Evolutionary conservation across 2,888 invertebrate genomes (phyloP), one percentile per base, ranked within the genome.

Genomic region (Leptothorax acervorum): DNA sequence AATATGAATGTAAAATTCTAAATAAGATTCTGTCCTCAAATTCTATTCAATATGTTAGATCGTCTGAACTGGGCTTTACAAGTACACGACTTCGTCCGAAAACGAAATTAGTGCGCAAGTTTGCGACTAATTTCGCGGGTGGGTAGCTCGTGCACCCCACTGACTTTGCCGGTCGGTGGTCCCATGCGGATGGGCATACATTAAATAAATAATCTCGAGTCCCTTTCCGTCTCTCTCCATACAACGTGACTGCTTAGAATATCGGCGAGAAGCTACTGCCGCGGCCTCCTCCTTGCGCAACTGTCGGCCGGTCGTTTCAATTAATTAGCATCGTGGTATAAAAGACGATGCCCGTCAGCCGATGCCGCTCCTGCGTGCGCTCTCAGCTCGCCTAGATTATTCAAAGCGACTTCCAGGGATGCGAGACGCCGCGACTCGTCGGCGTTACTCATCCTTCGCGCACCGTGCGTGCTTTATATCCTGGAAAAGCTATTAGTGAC

Each of bases 231-330:
- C 39, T 60, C 71, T 79, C 74, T 76, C 1, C 53, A 65, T 89
- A 84, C 68, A 87, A 89, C 90, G 85, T 86, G 88, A 82, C 88
- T 82, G 87, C 89, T 86, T 89, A 89, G 89, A 90, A 87, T 88
- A 90, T 83, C 87, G 89, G 73, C 82, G 90, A 83, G 90, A 88
- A 76, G 89, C 90, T 90, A 90, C 90, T 65, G 85, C 85, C 82
- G 82, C 31, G 89, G 81, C 90, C 90, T 68, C 89, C 90, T 89
- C 82, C 90, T 90, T 86, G 90, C 90, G 88, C 90, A 88, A 90
- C 90, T 90, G 90, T 90, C 90, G 85, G 90, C 89, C 90, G 90
- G 81, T 90, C 90, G 90, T 90, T 90, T 90, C 90, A 90, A 90
- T 90, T 90, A 90, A 90, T 90, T 90, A 90, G 90, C 90, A 90